Conservation (phyloP, 1,140 invertebrate species). For the Pentalonia nigronervosa region DNA sequence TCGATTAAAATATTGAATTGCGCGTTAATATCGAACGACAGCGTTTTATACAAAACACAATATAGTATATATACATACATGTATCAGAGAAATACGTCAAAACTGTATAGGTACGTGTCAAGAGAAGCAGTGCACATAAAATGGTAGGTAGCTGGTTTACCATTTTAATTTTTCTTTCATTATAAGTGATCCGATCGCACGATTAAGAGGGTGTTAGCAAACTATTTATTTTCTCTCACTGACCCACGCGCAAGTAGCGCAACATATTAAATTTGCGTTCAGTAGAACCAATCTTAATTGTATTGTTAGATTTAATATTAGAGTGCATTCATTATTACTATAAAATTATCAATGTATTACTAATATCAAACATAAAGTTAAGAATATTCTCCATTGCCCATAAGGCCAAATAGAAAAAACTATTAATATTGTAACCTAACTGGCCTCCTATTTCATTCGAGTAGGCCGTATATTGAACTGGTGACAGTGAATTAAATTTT, state of each 20-base stretch:
- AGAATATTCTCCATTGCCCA: neutral
- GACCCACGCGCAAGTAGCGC: neutral
- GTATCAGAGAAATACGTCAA: neutral
- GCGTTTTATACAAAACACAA: neutral
- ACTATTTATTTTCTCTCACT: neutral
- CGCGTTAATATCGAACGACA: neutral
- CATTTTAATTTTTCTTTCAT: neutral
- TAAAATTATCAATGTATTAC: too few species aligned
- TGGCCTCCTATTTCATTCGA: neutral
- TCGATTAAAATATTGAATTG: slow-evolving; percentile 18
- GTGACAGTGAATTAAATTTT: too few species aligned
- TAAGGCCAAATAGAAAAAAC: neutral
- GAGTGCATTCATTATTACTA: neutral
- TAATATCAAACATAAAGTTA: neutral
- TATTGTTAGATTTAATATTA: neutral
- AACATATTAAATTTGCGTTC: neutral
- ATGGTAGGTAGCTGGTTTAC: neutral
- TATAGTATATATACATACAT: neutral
- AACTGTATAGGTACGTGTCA: neutral
- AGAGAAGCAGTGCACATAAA: neutral
- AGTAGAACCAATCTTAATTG: neutral
- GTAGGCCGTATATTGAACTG: neutral
- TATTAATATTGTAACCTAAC: too few species aligned
- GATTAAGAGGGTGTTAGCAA: neutral
- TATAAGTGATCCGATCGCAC: neutral